phyloP scores from a whole-genome alignment of 2,888 invertebrate species.

The Prostheceraeus crozeri region DNA sequence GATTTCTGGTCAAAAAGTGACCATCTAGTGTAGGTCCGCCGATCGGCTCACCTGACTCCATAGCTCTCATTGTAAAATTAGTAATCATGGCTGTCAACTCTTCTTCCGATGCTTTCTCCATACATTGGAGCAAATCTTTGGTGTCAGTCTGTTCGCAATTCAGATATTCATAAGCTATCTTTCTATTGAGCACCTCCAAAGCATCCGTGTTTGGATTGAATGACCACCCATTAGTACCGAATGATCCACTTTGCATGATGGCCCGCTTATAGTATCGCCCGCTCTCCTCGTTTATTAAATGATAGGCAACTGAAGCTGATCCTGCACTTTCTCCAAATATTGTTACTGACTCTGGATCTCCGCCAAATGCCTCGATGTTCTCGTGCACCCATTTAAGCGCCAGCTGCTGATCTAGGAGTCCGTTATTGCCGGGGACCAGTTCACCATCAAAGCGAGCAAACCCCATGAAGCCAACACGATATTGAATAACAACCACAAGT shows the following conservation, averaged over 20 bases:
- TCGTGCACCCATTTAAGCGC: slow-evolving; percentile 86
- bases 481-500: slow-evolving; percentile 38
- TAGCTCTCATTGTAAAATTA: too few species aligned
- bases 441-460: slow-evolving; percentile 41
- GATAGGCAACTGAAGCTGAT: slow-evolving; percentile 44
- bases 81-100: too few species aligned
- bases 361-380: slow-evolving; percentile 63
- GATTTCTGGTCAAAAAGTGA: too few species aligned
- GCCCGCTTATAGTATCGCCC: slow-evolving; percentile 44
- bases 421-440: slow-evolving; percentile 79
- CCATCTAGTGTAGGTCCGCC: too few species aligned
- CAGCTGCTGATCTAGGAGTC: slow-evolving; percentile 81
- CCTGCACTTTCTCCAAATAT: slow-evolving; percentile 50
- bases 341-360: slow-evolving; percentile 44
- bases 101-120: too few species aligned
- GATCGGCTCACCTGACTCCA: too few species aligned
- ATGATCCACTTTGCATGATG: slow-evolving; percentile 47
- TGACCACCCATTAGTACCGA: too few species aligned
- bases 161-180: too few species aligned
- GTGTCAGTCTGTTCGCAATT: too few species aligned
- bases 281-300: slow-evolving; percentile 44
- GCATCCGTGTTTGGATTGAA: too few species aligned
- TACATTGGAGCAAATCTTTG: too few species aligned
- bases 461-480: slow-evolving; percentile 39
- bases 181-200: too few species aligned